Evolutionary conservation across 2,113 vertebrate species (phyloP).

Genomic region (Psittacula cyanocephala): DNA sequence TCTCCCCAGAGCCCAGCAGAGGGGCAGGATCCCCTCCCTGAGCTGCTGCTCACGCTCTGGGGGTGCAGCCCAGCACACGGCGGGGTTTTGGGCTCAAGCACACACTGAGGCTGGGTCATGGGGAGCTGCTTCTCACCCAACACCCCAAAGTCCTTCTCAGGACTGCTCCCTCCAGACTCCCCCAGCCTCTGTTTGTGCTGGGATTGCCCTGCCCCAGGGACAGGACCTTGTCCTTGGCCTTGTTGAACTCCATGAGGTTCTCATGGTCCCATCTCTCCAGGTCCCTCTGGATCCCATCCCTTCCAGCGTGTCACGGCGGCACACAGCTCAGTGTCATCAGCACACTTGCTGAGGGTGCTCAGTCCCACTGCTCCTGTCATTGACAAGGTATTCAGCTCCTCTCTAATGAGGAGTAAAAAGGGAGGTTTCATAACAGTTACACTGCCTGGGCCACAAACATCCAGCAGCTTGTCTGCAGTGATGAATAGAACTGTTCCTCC

Average conservation of each 20-base stretch:
- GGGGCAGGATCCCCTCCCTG: too few species aligned
- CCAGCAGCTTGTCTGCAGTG: not conserved
- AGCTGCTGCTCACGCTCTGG: not conserved
- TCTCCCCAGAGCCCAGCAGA: too few species aligned
- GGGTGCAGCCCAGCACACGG: not conserved
- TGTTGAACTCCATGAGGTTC: not conserved
- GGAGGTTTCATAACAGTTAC: not conserved
- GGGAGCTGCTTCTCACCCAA: not conserved
- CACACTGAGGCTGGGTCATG: not conserved
- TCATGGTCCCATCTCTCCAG: not conserved
- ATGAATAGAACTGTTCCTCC: not conserved
- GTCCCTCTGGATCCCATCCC: not conserved
- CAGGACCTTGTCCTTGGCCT: not conserved
- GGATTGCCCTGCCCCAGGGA: not conserved
- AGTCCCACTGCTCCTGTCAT: not conserved
- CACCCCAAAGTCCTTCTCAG: not conserved
- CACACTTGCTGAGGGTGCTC: not conserved
- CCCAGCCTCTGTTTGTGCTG: not conserved
- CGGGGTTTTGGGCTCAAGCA: rapidly evolving
- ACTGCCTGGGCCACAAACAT: not conserved
- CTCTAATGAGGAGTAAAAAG: not conserved
- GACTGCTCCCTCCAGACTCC: not conserved
- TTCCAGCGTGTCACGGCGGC: not conserved
- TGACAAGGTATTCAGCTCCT: not conserved
- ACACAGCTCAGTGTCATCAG: not conserved